These are phyloP conservation scores for Cyprinodon variegatus DNA, from an alignment of 2,113 vertebrate species.

Conservation along the genomic window DNA sequence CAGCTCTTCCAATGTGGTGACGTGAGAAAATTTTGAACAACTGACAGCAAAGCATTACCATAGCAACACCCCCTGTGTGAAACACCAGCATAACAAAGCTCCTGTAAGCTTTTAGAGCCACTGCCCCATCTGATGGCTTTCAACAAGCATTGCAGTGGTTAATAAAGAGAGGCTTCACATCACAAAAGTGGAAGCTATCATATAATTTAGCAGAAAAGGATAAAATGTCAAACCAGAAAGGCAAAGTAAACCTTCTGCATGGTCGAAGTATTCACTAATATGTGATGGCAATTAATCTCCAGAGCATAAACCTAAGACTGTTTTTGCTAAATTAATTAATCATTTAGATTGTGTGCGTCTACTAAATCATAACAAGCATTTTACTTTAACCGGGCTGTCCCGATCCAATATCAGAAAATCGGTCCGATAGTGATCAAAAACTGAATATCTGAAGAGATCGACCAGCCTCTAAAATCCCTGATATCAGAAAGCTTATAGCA, in stretches of 20 bases:
- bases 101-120: constrained; percentile 42
- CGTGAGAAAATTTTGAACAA: constrained; percentile 27
- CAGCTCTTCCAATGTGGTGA: constrained; percentile 5
- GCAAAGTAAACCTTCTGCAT: background rate
- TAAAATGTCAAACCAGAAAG: background rate
- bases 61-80: constrained; percentile 66
- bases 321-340: background rate
- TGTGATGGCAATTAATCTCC: background rate
- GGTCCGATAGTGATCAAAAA: too few relatives aligned
- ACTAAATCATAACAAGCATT: background rate
- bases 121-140: constrained; percentile 70
- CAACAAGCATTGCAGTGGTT: constrained; percentile 44
- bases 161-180: background rate
- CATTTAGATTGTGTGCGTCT: background rate
- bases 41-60: constrained; percentile 57
- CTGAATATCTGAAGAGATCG: too few relatives aligned
- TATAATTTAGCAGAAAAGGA: background rate
- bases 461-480: too few relatives aligned
- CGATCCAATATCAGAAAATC: too few relatives aligned
- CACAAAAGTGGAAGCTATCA: constrained; percentile 2
- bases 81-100: constrained; percentile 21
- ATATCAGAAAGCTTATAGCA: too few relatives aligned
- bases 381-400: background rate
- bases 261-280: background rate
- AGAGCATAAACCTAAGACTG: background rate